A percentile compares a stretch with the other conserved stretches of the same genome.
These are phyloP conservation scores for Plutomurus gul DNA, from an alignment of 1,140 invertebrate genomes.

Conservation along the genomic window DNA sequence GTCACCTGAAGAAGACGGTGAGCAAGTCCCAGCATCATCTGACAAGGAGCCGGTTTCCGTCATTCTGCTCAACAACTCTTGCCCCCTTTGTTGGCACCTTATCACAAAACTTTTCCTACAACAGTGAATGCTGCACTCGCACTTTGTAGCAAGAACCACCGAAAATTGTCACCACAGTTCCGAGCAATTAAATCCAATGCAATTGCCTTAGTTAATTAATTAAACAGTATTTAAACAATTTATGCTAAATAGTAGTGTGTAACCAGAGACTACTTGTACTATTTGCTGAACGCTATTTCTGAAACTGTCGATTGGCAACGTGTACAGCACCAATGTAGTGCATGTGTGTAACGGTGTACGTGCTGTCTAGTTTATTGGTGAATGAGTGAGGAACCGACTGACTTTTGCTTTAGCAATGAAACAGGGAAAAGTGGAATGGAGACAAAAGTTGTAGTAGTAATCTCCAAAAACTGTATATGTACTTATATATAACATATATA, in stretches of 20 bases:
- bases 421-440: conserved; percentile 14
- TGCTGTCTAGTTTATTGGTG: background rate
- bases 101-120: background rate
- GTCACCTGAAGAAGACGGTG: conserved; percentile 49
- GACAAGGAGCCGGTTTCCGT: conserved; percentile 49
- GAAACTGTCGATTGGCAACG: too few species aligned
- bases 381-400: background rate
- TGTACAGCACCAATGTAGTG: too few species aligned
- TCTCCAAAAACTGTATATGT: too few species aligned
- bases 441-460: background rate
- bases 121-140: background rate
- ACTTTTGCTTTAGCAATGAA: background rate
- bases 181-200: background rate
- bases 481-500: too few species aligned
- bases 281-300: too few species aligned
- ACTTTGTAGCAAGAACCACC: background rate
- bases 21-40: conserved; percentile 50
- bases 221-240: too few species aligned
- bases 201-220: background rate
- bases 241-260: too few species aligned
- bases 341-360: background rate
- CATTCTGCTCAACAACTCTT: background rate
- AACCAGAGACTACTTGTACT: too few species aligned
- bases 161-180: background rate
- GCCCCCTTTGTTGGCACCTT: too few species aligned